Evolutionary conservation across 2,888 invertebrate species (phyloP), one percentile per base, ranked within the genome.

Genomic region (Eutolmus rufibarbis): DNA sequence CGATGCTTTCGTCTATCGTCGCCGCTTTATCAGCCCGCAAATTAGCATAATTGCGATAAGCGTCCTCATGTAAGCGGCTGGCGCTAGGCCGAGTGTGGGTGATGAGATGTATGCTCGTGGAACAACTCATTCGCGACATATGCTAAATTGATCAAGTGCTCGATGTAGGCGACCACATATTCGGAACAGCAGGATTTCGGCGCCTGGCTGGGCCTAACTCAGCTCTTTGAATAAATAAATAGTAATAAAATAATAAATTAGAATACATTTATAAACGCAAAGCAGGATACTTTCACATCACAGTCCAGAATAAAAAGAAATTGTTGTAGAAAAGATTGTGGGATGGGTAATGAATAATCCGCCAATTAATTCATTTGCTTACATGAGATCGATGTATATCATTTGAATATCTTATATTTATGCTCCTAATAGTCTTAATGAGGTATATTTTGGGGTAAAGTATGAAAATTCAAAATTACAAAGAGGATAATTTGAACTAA

Each of bases 41-140:
- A 76, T 76, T 34, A 76, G 37, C 37, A 37, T 76, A 51, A 79
- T 79, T 79, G 79, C 51, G 79, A 79, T 79, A 79, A 79, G 23
- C 14, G 51, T 28, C 23, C 43, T 78, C 51, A 31, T 28, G 79
- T 51, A 5, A 51, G 76, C 37, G 31, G 1, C 76, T 76, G 76
- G 76, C 76, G 76, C 76, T 76, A 37, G 51, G 2, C n/a, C 7
- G 8, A 19, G n/a, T 51, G n/a, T 16, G 51, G 51, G 7, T 51
- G n/a, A 8, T 16, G n/a, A 51, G 51, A 51, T 51, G n/a, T 51
- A n/a, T 51, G n/a, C 51, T 51, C 51, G 5, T 8, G n/a, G n/a
- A 19, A 19, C 31, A 77, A 77, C 8, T 37, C 37, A 40, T 40
- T 77, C 77, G n/a, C 19, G 34, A 37, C 37, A n/a, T 77, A 77